These are phyloP conservation scores for Lepidurus packardi DNA, from an alignment of 1,140 invertebrate species.

Conservation along the genomic window DNA sequence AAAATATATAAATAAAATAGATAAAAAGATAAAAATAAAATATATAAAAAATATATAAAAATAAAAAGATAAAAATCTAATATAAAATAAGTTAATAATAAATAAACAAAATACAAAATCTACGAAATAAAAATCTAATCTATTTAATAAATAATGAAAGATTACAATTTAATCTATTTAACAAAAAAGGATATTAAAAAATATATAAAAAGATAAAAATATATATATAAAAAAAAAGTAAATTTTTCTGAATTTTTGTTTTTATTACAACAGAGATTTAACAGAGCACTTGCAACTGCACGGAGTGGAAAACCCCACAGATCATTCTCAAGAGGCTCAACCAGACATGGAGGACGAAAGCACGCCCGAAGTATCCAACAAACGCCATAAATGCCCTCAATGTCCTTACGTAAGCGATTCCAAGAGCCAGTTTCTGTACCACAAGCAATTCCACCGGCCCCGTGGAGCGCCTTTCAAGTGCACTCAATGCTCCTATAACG, in stretches of 20 bases:
- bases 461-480: conserved; percentile 69
- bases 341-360: conserved; percentile 23
- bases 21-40: too few relatives aligned
- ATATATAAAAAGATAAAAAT: too few relatives aligned
- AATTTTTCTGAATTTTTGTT: not conserved
- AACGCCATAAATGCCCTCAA: conserved; percentile 60
- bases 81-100: not conserved
- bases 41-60: not conserved
- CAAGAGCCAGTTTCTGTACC: conserved; percentile 75
- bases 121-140: too few relatives aligned
- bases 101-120: not conserved
- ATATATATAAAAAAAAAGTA: not conserved
- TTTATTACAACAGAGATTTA: conserved; percentile 40
- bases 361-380: conserved; percentile 37
- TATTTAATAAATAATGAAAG: not conserved
- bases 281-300: conserved; percentile 43
- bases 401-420: conserved; percentile 77
- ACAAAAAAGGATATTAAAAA: not conserved
- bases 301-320: conserved; percentile 41
- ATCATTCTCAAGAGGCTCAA: conserved; percentile 40
- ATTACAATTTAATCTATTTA: not conserved
- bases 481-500: conserved; percentile 71
- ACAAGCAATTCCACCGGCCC: conserved; percentile 74
- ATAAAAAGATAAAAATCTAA: too few relatives aligned
- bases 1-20: too few relatives aligned